phyloP scores from a whole-genome alignment of 1,140 invertebrate species.

The Temnothorax longispinosus region DNA sequence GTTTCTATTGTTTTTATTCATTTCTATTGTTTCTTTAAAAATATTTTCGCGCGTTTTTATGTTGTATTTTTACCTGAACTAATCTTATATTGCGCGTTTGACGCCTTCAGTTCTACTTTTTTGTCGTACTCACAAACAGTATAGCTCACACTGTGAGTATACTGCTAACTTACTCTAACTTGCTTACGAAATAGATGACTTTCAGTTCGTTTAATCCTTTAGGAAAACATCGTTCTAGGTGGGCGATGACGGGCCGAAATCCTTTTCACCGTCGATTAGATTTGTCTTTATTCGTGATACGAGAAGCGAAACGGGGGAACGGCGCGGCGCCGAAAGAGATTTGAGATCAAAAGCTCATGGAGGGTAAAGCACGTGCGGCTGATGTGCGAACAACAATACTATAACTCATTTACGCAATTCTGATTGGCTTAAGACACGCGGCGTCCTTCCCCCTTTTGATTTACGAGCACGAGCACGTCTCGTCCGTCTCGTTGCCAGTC shows the following conservation, averaged over 20 bases:
- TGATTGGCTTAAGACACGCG: slow-evolving; percentile 34
- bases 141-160: not conserved
- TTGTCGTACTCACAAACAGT: not conserved
- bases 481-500: not conserved
- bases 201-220: slow-evolving; percentile 22
- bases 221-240: not conserved
- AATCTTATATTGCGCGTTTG: not conserved
- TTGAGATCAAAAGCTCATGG: slow-evolving; percentile 11
- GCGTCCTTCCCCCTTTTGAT: slow-evolving; percentile 14
- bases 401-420: slow-evolving; percentile 43
- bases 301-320: not conserved
- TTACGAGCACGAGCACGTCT: slow-evolving; percentile 31
- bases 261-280: slow-evolving; percentile 19
- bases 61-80: not conserved
- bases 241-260: not conserved
- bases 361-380: not conserved
- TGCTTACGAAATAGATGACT: not conserved
- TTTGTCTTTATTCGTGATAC: not conserved
- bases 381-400: slow-evolving; percentile 22
- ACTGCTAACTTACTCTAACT: not conserved
- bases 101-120: not conserved
- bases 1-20: too few relatives aligned
- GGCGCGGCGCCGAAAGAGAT: not conserved
- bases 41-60: not conserved
- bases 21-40: not conserved